Base-by-base conservation (phyloP, 2,888 invertebrate genomes). In the Drosophila diplacantha region DNA sequence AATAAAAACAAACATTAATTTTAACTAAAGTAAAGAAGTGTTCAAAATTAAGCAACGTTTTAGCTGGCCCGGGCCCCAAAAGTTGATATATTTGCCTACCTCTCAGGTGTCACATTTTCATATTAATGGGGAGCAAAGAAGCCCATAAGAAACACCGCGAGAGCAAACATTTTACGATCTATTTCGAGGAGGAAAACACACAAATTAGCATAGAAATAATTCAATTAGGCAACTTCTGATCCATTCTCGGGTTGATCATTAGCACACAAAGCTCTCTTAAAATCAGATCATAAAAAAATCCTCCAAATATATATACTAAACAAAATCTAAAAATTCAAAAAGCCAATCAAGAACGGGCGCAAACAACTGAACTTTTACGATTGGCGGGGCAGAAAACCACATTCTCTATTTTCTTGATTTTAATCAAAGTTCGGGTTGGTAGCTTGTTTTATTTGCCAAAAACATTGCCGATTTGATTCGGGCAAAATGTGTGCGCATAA, bases 201-300 rank as follows among this genome's bases (percentile, higher is more conserved):
- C 20, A 70, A 80, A 80, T 80, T 81, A 73, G 81, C 71, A 75
- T 83, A 62, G 59, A 73, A 74, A 79, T 82, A 66, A 72, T 82
- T 79, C 78, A 82, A 82, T 82, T 80, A 79, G 72, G 32, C 63
- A 66, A 58, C 69, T 75, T 63, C 81, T 64, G 69, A 68, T 56
- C 55, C 58, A 59, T 59, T 59, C 58, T 58, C 57, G 47, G 46
- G 53, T 50, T 57, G 38, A 58, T 46, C 53, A 62, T 65, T 47
- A 56, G 59, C 65, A 70, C 69, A 77, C 69, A 74, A 78, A 79
- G 63, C 51, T 60, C 61, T 74, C 76, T 72, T 72, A 70, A 76
- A 70, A 53, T 32, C 26, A 34, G 47, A 44, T 69, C 69, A 38
- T 67, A 56, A 75, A 67, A 26, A 26, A 43, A 51, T 37, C 46